These are phyloP conservation scores for Dromaius novaehollandiae DNA, from an alignment of 2,113 vertebrate species.

Conservation along the genomic window DNA sequence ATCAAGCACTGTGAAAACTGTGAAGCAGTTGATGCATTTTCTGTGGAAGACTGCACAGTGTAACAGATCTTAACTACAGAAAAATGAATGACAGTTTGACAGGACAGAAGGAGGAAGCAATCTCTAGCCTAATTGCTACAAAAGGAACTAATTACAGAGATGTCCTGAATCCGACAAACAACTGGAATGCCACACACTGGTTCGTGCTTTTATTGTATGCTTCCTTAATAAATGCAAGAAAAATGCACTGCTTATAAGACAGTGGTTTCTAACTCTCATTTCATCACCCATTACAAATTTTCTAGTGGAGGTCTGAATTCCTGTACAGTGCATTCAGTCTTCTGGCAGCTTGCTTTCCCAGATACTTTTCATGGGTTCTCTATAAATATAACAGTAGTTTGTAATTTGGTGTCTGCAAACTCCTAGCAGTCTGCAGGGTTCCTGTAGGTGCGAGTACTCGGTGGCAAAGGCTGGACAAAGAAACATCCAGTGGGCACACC, in stretches of 20 bases:
- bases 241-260: neutral
- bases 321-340: neutral
- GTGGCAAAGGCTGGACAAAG: neutral
- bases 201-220: neutral
- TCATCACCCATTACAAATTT: neutral
- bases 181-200: neutral
- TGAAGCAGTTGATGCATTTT: neutral
- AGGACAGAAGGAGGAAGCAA: neutral
- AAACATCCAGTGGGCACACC: too few species aligned
- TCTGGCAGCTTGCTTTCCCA: neutral
- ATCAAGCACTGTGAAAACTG: neutral
- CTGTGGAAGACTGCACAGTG: neutral
- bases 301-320: neutral
- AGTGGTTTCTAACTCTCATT: neutral
- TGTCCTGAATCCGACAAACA: neutral
- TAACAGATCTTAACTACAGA: neutral
- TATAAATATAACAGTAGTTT: neutral
- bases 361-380: neutral
- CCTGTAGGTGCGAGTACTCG: neutral
- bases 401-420: neutral
- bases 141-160: neutral
- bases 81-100: neutral
- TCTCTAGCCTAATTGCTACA: neutral
- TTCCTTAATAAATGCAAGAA: neutral
- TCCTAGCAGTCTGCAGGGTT: rapidly evolving